These are phyloP conservation scores for Zosterops lateralis DNA, from an alignment of 2,113 vertebrate genomes.

Conservation along the genomic window DNA sequence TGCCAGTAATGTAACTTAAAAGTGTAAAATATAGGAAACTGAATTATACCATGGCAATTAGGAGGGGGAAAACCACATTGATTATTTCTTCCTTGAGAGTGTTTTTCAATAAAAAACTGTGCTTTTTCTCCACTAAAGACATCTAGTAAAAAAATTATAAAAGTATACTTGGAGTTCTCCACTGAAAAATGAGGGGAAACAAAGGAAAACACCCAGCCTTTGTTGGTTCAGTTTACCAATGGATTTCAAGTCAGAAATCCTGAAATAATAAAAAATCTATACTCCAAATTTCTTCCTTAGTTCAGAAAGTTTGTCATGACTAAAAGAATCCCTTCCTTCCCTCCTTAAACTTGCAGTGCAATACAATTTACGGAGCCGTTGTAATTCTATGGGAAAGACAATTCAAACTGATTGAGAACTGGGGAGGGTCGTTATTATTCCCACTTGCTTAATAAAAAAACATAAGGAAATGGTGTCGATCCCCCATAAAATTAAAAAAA, in stretches of 20 bases:
- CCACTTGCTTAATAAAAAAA: not conserved
- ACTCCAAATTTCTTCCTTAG: not conserved
- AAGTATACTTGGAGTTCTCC: not conserved
- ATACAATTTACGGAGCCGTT: not conserved
- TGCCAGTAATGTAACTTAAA: not conserved
- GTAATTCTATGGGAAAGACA: not conserved
- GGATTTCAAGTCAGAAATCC: not conserved
- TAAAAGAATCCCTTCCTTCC: not conserved
- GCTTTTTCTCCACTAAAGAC: not conserved
- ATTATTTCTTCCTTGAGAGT: not conserved
- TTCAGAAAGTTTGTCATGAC: not conserved
- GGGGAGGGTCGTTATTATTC: not conserved
- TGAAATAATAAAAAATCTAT: not conserved
- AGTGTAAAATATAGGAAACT: not conserved
- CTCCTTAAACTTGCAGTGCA: not conserved
- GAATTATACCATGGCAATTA: not conserved
- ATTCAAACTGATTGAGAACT: not conserved
- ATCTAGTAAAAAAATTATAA: too few relatives aligned
- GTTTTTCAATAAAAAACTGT: not conserved
- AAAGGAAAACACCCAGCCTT: not conserved
- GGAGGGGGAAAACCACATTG: fast-evolving
- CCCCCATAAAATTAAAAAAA: not conserved
- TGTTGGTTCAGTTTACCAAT: not conserved
- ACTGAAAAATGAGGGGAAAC: not conserved
- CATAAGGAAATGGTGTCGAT: not conserved